Base-by-base conservation (phyloP, 2,888 invertebrate genomes). In the Cetonia aurata region DNA sequence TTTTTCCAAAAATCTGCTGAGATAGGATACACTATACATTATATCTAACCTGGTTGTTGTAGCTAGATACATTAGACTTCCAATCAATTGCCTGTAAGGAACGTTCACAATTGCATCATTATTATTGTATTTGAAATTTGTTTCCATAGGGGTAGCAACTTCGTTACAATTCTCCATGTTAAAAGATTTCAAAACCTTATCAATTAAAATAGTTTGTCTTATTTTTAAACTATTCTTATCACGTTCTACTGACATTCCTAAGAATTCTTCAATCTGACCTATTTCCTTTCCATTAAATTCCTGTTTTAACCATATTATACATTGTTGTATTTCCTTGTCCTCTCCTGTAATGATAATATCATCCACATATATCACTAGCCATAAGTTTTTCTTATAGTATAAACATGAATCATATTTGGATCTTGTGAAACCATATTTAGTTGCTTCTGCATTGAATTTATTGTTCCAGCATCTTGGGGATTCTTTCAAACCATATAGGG, bases 1-100 rank as follows among this genome's bases (percentile, higher is more conserved):
- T 56, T 56, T 56, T 41, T 56, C 56, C 41, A 56, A 9, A 56
- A 15, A 37, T 56, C 56, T 56, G 56, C 56, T 56, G 9, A 55
- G 33, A 9, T 31, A 31, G 25, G 55, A 55, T 10, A 55, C 55
- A 55, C 46, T 12, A 17, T 52, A 52, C 52, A 52, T 52, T n/a
- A 19, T 19, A 52, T 52, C 52, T 52, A 52, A 17, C 17, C 52
- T 52, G 17, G 52, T 52, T 52, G 25, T 25, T 1, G 25, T 25
- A 25, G 25, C 25, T 25, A 25, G 25, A 25, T 25, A 25, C 25
- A 25, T 25, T 25, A 25, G 25, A 25, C 25, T 25, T 25, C 25
- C 25, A 25, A 25, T 25, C 4, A 25, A 25, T 25, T 25, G 25
- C 4, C 25, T 25, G 25, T 25, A 25, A 3, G 25, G 25, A 25